Base-by-base conservation (phyloP, 2,113 vertebrate genomes). In the Pseudopipra pipra region DNA sequence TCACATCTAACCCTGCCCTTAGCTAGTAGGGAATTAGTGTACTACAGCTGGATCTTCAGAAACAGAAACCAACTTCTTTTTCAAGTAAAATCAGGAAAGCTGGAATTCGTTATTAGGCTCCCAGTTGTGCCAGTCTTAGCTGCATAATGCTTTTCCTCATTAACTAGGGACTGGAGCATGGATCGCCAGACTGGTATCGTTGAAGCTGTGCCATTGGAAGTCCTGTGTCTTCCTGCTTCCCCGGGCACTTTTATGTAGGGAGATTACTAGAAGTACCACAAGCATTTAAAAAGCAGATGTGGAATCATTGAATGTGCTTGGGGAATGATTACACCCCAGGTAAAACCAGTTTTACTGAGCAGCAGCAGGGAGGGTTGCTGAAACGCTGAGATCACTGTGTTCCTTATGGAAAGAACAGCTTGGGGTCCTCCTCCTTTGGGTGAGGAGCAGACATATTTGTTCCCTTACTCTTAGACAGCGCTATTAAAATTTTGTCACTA, bases 201-300 rank as follows among this genome's bases (percentile, higher is more conserved):
- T 23, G 55, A 31, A 11, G 3, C 7, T 2, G 3, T 2, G 1
- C 28, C 3, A 1, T 2, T 2, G 2, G 33, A 51, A 74, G 54
- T 61, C 51, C 25, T 1, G 2, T 28, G 23, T 62, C 80, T 61
- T 66, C 41, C 66, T 49, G 1, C 46, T 66, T 72, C 77, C 63
- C 49, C 0, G 4, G 21, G 47, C 44, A 7, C 49, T 54, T 31
- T 6, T 1, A 0, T 2, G 14, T 12, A 43, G 23, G 18, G 66
- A 68, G 30, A 52, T 5, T 9, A 3, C 24, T 5, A 11, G n/a
- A n/a, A 27, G 35, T 55, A 12, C 58, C 33, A 17, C 20, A 9
- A 4, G 55, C 46, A 22, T 85, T 88, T 47, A 25, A 8, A 72
- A 76, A 91, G 15, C 20, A 46, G 31, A 2, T 12, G 6, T 30